Evolutionary conservation across 2,797 vertebrate species (phyloP), one percentile per base, ranked within the genome.

Genomic region (Sciurus carolinensis): DNA sequence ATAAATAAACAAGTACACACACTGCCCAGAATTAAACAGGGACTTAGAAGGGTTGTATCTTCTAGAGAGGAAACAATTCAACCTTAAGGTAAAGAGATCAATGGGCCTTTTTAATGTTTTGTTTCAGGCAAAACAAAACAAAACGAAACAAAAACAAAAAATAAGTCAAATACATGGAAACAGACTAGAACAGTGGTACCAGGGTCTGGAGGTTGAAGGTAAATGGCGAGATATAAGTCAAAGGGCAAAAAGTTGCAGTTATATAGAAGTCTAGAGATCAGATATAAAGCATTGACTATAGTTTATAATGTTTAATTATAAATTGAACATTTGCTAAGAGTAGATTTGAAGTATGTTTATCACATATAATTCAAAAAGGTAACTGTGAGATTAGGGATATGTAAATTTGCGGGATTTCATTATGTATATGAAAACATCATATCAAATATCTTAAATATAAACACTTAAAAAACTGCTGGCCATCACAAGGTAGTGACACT

Each of bases 21-120:
- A 62, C 17, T 47, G 8, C 54, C 71, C 81, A 88, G 54, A 94
- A 93, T 85, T 76, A 86, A 95, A 91, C 44, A 94, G 7, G 7
- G 26, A 66, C 39, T 87, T 44, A 66, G 30, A 91, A 87, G 13
- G 7, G 10, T 77, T 89, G 39, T 84, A 26, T 64, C n/a, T 80
- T 83, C 71, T 86, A 93, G 36, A 90, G 12, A 89, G 24, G 89
- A 92, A 39, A 88, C 33, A 69, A 54, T 71, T 28, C 20, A 64
- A 39, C 82, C 18, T 96, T 88, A 59, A 96, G 13, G 69, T 91
- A 13, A 89, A 84, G 8, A 82, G 33, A 94, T 54, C 73, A 86
- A 72, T 71, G 26, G 13, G 14, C 24, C 7, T 82, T 95, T 36
- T 36, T 36, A 36, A 36, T 36, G 36, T 36, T 36, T 36, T 36